Evolutionary conservation across 1,140 invertebrate species (phyloP).

Genomic region (Hermetia illucens): DNA sequence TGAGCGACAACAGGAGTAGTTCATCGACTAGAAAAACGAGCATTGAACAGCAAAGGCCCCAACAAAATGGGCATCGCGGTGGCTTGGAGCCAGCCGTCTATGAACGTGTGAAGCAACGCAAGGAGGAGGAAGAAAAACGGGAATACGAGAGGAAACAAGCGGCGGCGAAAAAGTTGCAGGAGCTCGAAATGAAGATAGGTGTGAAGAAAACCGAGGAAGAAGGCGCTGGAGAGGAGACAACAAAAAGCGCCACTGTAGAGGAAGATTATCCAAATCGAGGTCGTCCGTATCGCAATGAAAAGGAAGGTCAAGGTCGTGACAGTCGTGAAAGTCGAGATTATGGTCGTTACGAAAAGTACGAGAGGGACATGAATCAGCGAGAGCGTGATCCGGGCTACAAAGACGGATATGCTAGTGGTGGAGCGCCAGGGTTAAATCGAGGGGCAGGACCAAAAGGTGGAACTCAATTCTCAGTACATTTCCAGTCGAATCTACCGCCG

Average conservation of each 20-base stretch:
- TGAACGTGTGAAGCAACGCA: conserved; percentile 49
- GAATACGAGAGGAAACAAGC: conserved; percentile 43
- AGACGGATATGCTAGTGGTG: not conserved
- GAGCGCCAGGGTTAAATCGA: not conserved
- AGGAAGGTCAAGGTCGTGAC: conserved; percentile 20
- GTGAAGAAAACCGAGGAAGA: conserved; percentile 34
- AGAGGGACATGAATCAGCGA: conserved; percentile 1
- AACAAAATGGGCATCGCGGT: conserved; percentile 27
- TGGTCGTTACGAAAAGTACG: conserved; percentile 13
- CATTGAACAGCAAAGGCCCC: conserved; percentile 2
- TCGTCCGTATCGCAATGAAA: not conserved
- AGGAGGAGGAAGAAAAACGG: conserved; percentile 57
- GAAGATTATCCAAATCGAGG: not conserved
- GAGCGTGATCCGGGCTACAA: not conserved
- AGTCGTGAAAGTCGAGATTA: conserved; percentile 24
- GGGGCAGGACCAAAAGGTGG: not conserved
- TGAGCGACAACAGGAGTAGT: conserved; percentile 23
- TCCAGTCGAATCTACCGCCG: conserved; percentile 69
- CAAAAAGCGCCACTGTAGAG: conserved; percentile 1
- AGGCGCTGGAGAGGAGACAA: conserved; percentile 4
- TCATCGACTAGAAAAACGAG: not conserved
- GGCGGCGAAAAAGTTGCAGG: conserved; percentile 47
- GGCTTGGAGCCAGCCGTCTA: conserved; percentile 29
- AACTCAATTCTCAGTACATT: conserved; percentile 49
- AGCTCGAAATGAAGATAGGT: conserved; percentile 46